Conservation (phyloP, 2,113 vertebrate species). For the Alouatta palliata region DNA sequence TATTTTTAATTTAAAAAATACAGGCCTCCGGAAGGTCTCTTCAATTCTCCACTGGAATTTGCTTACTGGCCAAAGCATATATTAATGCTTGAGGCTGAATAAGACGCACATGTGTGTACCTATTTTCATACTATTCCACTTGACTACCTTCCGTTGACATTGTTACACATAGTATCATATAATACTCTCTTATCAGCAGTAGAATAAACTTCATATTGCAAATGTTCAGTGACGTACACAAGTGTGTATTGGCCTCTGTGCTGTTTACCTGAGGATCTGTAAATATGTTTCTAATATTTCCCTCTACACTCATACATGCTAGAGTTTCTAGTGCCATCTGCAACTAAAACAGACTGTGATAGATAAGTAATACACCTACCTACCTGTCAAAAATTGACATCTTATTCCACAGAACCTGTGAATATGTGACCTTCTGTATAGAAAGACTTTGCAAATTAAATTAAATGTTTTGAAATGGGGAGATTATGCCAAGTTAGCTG, state of each 20-base stretch:
- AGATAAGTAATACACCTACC: no score
- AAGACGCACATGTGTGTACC: background rate
- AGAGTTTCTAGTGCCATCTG: no score
- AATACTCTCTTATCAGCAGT: background rate
- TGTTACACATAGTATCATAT: background rate
- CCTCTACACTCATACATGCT: no score
- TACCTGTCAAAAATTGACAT: no score
- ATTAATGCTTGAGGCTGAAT: background rate
- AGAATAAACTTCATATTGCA: background rate
- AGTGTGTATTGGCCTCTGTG: background rate
- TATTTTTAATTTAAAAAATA: background rate
- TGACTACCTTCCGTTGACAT: background rate
- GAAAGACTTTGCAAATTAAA: no score
- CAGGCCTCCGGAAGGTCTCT: background rate
- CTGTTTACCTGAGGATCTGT: no score
- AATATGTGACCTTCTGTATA: no score
- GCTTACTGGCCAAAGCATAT: background rate
- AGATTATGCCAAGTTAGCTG: no score
- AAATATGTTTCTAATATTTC: no score
- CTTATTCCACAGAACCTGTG: no score
- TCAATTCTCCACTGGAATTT: background rate
- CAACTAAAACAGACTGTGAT: no score
- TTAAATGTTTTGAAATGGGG: no score
- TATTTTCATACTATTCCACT: constrained; percentile 7
- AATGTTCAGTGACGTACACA: background rate